Evolutionary conservation across 23 tunicate species (phyloP).

Genomic region (Ciona savignyi): DNA sequence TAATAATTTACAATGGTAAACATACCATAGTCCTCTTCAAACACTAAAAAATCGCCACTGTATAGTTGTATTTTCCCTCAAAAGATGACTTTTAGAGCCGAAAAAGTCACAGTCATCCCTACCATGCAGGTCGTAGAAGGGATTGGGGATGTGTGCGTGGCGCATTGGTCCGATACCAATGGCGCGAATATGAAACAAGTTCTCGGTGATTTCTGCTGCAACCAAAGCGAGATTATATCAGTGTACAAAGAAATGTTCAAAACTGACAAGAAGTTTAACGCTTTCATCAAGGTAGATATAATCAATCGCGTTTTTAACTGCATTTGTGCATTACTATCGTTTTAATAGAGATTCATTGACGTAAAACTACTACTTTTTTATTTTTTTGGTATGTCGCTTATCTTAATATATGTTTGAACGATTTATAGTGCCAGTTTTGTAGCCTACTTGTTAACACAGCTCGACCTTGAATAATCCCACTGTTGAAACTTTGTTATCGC

Average conservation of each 20-base stretch:
- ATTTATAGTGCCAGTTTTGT: not conserved
- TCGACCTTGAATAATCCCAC: too few relatives aligned
- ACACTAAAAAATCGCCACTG: too few relatives aligned
- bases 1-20: not conserved
- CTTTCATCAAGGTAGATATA: conserved; percentile 45
- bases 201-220: conserved; percentile 78
- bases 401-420: too few relatives aligned
- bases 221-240: conserved; percentile 58
- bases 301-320: not conserved
- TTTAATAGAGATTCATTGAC: not conserved
- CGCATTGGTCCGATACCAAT: conserved; percentile 47
- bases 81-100: too few relatives aligned
- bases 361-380: too few relatives aligned
- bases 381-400: too few relatives aligned
- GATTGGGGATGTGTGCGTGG: conserved; percentile 73
- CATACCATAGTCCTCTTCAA: too few relatives aligned
- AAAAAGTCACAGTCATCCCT: too few relatives aligned
- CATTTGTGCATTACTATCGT: not conserved
- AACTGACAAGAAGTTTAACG: conserved; percentile 86
- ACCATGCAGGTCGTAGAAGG: conserved; percentile 80
- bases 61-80: too few relatives aligned
- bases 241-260: conserved; percentile 65
- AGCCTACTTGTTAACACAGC: too few relatives aligned
- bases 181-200: conserved; percentile 67
- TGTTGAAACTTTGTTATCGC: not conserved